A percentile compares a stretch with the other conserved stretches of the same genome.
phyloP scores from a whole-genome alignment of 2,888 invertebrate species.

The Cephus pulcher region DNA sequence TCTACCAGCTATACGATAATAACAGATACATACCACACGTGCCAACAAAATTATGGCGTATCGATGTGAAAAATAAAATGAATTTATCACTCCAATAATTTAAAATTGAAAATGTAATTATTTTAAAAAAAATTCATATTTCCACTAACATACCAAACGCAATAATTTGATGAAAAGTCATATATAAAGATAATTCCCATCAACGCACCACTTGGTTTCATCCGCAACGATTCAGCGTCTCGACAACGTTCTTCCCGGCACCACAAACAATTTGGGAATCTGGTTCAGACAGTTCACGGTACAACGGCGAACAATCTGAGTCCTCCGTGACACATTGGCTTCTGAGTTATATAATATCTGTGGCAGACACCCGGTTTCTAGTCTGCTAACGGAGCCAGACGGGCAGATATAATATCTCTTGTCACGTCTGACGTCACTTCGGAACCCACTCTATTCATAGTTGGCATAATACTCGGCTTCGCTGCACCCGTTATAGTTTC shows the following conservation, averaged over 20 bases:
- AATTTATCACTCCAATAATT: neutral
- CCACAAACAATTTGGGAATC: conserved; percentile 31
- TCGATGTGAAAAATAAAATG: neutral
- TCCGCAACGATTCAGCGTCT: no score
- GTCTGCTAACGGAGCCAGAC: conserved; percentile 34
- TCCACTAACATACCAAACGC: neutral
- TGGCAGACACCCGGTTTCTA: conserved; percentile 47
- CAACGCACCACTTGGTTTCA: no score
- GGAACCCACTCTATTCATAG: conserved; percentile 39
- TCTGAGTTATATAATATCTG: conserved; percentile 56
- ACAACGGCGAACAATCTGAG: conserved; percentile 29
- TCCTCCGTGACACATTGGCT: conserved; percentile 46
- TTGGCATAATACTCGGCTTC: conserved; percentile 18
- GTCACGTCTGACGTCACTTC: conserved; percentile 55
- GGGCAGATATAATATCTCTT: conserved; percentile 56
- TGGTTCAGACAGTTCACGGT: conserved; percentile 39
- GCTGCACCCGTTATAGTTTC: no score
- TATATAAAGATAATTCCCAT: no score
- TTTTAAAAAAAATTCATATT: neutral
- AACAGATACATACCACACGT: no score
- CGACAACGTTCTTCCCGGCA: neutral
- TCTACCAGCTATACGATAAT: no score
- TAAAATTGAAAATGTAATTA: neutral
- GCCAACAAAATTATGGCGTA: neutral
- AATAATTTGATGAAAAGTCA: no score